These are phyloP conservation scores for Platycnemis pennipes DNA, from an alignment of 2,888 invertebrate species.

Conservation along the genomic window DNA sequence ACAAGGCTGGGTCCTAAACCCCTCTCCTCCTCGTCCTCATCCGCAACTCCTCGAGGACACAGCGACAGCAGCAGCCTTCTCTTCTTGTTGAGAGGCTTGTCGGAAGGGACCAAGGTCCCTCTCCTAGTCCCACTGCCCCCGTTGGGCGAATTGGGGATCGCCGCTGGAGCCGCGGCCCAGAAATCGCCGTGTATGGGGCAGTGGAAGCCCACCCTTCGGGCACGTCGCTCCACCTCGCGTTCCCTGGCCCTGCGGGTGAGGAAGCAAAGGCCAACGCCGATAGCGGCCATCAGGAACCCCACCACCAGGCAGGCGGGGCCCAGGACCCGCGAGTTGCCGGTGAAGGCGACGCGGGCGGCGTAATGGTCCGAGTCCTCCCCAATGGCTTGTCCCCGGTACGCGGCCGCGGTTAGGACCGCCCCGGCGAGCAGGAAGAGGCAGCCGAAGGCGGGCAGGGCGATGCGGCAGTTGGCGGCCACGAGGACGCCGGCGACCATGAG, in stretches of 20 bases:
- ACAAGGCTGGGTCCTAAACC: conserved; percentile 67
- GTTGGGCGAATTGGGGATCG: conserved; percentile 79
- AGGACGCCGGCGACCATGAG: conserved; percentile 89
- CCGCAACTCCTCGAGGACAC: conserved; percentile 63
- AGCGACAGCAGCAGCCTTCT: conserved; percentile 39
- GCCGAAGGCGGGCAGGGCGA: conserved; percentile 88
- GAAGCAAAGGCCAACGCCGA: conserved; percentile 85
- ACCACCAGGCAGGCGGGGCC: conserved; percentile 88
- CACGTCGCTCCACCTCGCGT: conserved; percentile 76
- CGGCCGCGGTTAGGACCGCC: conserved; percentile 87
- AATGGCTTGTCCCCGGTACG: conserved; percentile 87
- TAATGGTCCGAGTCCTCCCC: conserved; percentile 88
- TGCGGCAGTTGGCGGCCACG: conserved; percentile 89
- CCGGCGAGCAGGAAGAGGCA: conserved; percentile 88
- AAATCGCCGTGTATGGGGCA: conserved; percentile 90
- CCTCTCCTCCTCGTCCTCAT: conserved; percentile 68
- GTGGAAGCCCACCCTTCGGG: conserved; percentile 87
- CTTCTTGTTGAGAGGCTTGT: conserved; percentile 54
- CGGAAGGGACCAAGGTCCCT: conserved; percentile 40
- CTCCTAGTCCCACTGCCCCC: neutral
- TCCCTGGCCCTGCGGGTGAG: conserved; percentile 82
- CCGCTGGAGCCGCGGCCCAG: conserved; percentile 77
- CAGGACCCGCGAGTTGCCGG: conserved; percentile 86
- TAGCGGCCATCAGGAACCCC: conserved; percentile 86
- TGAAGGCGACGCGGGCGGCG: conserved; percentile 86